Percentiles rank a stretch among this genome's conserved stretches.
These are phyloP conservation scores for Phylloscopus collybita DNA, from an alignment of 2,797 vertebrate species.

Conservation along the genomic window DNA sequence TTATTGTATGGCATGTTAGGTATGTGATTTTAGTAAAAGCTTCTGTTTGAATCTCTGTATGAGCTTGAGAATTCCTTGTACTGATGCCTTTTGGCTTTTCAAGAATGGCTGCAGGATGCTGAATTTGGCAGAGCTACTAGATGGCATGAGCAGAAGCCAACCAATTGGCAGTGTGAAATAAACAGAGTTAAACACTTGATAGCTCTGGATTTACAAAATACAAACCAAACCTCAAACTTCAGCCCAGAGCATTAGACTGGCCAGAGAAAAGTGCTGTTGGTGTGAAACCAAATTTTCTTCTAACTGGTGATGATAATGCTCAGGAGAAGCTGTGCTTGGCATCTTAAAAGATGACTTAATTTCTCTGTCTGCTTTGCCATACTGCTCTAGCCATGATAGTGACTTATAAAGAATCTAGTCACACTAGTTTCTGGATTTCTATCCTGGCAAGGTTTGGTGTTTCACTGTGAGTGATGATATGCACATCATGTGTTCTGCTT, in stretches of 20 bases:
- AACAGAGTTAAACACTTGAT: not conserved
- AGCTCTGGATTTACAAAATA: not conserved
- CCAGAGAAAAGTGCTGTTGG: not conserved
- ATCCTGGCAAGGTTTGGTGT: not conserved
- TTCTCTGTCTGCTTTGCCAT: not conserved
- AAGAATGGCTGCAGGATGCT: not conserved
- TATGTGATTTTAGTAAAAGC: not conserved
- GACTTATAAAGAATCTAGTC: not conserved
- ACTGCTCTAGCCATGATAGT: not conserved
- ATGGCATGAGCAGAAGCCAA: not conserved
- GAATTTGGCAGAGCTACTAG: constrained; percentile 4
- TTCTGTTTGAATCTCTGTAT: not conserved
- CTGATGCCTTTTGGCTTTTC: not conserved
- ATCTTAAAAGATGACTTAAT: not conserved
- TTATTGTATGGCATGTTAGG: not conserved
- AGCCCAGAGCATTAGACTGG: not conserved
- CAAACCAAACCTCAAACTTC: not conserved
- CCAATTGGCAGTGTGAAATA: constrained; percentile 12
- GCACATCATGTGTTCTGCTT: not conserved
- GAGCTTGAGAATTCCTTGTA: not conserved
- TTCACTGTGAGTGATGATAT: not conserved
- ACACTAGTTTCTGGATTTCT: not conserved
- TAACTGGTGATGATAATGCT: not conserved
- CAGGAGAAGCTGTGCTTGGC: not conserved
- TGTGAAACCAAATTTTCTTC: not conserved